Conservation (phyloP, 2,888 invertebrate species). For the Dione juno region DNA sequence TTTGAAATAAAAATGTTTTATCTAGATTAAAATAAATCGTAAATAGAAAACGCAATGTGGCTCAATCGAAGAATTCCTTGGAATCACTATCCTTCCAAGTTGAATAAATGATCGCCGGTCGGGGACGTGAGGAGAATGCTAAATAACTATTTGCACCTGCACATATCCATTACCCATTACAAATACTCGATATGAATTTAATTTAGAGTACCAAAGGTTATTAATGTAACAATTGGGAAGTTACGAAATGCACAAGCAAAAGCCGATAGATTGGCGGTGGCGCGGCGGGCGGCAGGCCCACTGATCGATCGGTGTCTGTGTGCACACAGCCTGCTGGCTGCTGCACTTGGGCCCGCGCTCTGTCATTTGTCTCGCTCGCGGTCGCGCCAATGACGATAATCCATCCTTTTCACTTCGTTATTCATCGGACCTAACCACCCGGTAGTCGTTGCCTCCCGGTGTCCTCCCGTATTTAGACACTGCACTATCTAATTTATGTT, state of each 20-base stretch:
- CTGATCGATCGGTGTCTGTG: constrained; percentile 82
- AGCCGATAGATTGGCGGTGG: constrained; percentile 74
- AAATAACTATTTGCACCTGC: constrained; percentile 56
- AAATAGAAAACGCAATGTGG: constrained; percentile 75
- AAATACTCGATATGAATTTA: neutral
- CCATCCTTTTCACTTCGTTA: constrained; percentile 76
- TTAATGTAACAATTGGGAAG: constrained; percentile 56
- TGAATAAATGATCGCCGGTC: constrained; percentile 81
- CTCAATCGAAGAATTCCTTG: constrained; percentile 72
- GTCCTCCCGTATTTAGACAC: constrained; percentile 80
- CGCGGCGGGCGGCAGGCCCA: constrained; percentile 64
- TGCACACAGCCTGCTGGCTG: constrained; percentile 67
- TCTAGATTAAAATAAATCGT: constrained; percentile 71
- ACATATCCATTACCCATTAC: neutral
- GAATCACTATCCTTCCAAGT: constrained; percentile 77
- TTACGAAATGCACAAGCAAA: constrained; percentile 70
- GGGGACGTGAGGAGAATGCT: constrained; percentile 68
- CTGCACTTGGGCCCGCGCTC: constrained; percentile 63
- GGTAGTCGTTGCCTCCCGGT: constrained; percentile 76
- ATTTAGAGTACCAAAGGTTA: constrained; percentile 4
- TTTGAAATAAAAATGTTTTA: constrained; percentile 63
- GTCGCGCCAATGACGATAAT: constrained; percentile 58
- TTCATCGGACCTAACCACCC: constrained; percentile 80
- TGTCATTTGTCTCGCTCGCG: constrained; percentile 69
- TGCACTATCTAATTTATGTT: constrained; percentile 82